phyloP scores from a whole-genome alignment of 2,888 invertebrate genomes.

The Bombyx huttoni region DNA sequence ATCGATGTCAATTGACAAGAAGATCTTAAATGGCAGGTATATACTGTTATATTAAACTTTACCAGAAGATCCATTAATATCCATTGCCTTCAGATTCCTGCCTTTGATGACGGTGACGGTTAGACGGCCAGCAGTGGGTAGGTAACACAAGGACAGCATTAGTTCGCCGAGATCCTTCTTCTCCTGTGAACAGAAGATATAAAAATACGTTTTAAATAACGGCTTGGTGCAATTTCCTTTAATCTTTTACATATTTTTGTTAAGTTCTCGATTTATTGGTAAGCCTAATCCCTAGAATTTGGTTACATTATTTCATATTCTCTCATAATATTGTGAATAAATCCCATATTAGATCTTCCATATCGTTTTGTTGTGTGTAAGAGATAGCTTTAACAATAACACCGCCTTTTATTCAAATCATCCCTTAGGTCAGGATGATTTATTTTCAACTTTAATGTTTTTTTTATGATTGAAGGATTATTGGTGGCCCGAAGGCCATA shows the following conservation, averaged over 20 bases:
- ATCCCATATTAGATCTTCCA: too few relatives aligned
- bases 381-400: too few relatives aligned
- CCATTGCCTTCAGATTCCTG: constrained; percentile 92
- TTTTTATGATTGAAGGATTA: too few relatives aligned
- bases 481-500: too few relatives aligned
- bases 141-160: constrained; percentile 91
- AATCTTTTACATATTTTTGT: not conserved
- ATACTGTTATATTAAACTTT: constrained; percentile 15
- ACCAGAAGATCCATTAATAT: constrained; percentile 94
- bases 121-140: constrained; percentile 91
- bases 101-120: constrained; percentile 94
- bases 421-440: too few relatives aligned
- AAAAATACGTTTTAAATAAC: not conserved
- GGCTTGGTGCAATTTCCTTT: too few relatives aligned
- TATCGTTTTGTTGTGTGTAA: too few relatives aligned
- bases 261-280: not conserved
- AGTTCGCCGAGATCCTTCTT: constrained; percentile 92
- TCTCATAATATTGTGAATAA: too few relatives aligned
- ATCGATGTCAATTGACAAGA: not conserved
- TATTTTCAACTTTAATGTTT: too few relatives aligned
- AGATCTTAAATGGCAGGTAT: not conserved
- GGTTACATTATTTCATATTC: too few relatives aligned
- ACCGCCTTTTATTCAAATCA: too few relatives aligned
- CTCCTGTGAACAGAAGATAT: constrained; percentile 66
- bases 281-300: too few relatives aligned